A percentile compares a stretch with the other conserved stretches of the same genome.
phyloP scores from a whole-genome alignment of 2,797 vertebrate species.

The Mergus octosetaceus region DNA sequence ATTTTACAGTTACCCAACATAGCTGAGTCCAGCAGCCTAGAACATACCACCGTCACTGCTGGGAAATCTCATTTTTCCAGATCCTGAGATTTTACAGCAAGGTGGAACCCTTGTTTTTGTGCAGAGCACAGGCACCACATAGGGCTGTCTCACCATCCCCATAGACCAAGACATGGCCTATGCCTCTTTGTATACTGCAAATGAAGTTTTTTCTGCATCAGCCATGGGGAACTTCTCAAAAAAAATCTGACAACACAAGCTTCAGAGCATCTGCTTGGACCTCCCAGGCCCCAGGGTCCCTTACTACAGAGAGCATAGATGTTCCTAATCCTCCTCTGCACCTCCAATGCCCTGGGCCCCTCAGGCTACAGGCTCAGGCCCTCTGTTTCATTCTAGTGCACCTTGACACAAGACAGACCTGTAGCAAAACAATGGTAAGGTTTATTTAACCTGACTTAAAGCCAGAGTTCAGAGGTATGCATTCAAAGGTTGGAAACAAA shows the following conservation, averaged over 20 bases:
- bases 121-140: neutral
- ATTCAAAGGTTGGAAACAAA: neutral
- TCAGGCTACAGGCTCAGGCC: neutral
- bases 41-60: rapidly evolving
- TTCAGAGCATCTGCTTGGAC: neutral
- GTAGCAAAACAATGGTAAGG: neutral
- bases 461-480: slow-evolving; percentile 3
- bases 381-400: neutral
- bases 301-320: neutral
- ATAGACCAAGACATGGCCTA: neutral
- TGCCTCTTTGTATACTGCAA: rapidly evolving
- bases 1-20: neutral
- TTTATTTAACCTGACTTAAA: slow-evolving; percentile 23
- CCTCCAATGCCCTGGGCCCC: neutral
- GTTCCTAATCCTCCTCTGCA: neutral
- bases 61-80: neutral
- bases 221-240: neutral
- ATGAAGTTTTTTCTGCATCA: neutral
- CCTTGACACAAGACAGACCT: neutral
- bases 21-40: neutral
- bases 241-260: neutral
- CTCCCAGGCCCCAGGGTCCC: neutral
- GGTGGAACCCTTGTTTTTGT: neutral
- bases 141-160: neutral
- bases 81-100: neutral